Base-by-base conservation (phyloP, 2,797 vertebrate species). In the Coendou prehensilis region DNA sequence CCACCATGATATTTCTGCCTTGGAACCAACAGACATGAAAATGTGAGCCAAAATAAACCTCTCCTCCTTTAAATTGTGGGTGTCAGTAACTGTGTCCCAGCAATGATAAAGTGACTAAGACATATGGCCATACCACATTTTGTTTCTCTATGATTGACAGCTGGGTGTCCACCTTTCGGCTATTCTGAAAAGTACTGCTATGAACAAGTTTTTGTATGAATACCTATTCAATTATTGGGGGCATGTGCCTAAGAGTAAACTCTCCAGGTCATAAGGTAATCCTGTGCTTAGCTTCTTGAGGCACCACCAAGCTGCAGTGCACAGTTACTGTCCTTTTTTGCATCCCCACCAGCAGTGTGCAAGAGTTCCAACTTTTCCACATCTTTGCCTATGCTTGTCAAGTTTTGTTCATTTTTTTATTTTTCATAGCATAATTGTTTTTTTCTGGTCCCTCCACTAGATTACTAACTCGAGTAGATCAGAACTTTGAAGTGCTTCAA, bases 401-500 rank as follows among this genome's bases (percentile, higher is more conserved):
- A 0, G 17, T 57, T 71, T 37, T 23, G 15, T 45, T 13, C 1
- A 1, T 37, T 54, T 37, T 30, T 47, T 59, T 6, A 1, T 69
- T 61, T 41, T 69, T 56, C 7, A 23, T 0, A 30, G 28, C 18
- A 33, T 64, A 2, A 18, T 81, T 54, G 3, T 17, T 75, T 14
- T 69, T 9, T n/a, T 17, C n/a, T 14, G 37, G 17, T 17, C 14
- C 10, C 20, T 75, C 50, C 61, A 3, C 61, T n/a, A 47, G n/a
- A 75, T 37, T 7, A 17, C 14, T 69, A 54, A 75, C 67, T 54
- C 57, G 15, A 13, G 5, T 28, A 91, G 61, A 2, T 52, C 63
- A 2, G 23, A n/a, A 41, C 56, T 59, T 18, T 3, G 47, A 0
- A 10, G 9, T 9, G 45, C 13, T 84, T 33, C 7, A 0, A 0